Evolutionary conservation across 2,888 invertebrate genomes (phyloP).

Genomic region (Stenotaenia linearis): DNA sequence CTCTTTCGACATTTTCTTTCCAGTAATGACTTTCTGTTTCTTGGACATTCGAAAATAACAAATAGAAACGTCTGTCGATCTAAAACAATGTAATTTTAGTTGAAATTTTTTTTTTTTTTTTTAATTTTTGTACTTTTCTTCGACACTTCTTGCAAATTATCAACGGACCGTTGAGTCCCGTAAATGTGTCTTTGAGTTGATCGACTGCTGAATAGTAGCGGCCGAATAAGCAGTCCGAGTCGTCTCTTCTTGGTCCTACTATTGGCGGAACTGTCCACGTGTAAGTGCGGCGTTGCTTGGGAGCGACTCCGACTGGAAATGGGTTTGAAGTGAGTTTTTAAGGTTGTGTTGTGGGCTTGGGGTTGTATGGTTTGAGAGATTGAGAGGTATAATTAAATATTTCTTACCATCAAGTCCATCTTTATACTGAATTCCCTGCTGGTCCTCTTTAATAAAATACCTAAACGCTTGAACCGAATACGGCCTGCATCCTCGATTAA

Average conservation of each 20-base stretch:
- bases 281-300: background rate
- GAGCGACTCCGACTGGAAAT: background rate
- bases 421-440: background rate
- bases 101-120: background rate
- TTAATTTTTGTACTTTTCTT: background rate
- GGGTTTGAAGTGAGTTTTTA: too few species aligned
- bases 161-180: constrained; percentile 24
- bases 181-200: constrained; percentile 1
- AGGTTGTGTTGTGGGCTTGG: too few species aligned
- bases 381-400: background rate
- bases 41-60: background rate
- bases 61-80: background rate
- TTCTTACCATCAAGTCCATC: background rate
- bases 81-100: background rate
- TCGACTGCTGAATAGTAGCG: constrained; percentile 26
- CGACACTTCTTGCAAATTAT: background rate
- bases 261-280: constrained; percentile 4
- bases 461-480: constrained; percentile 7
- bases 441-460: background rate
- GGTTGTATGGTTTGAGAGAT: too few species aligned
- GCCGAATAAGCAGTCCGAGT: constrained; percentile 14
- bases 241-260: background rate
- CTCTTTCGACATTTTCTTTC: background rate
- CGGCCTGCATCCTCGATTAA: constrained; percentile 36
- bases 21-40: background rate